These are phyloP conservation scores for Rhamphomyia laevipes DNA, from an alignment of 2,888 invertebrate species.

Conservation along the genomic window DNA sequence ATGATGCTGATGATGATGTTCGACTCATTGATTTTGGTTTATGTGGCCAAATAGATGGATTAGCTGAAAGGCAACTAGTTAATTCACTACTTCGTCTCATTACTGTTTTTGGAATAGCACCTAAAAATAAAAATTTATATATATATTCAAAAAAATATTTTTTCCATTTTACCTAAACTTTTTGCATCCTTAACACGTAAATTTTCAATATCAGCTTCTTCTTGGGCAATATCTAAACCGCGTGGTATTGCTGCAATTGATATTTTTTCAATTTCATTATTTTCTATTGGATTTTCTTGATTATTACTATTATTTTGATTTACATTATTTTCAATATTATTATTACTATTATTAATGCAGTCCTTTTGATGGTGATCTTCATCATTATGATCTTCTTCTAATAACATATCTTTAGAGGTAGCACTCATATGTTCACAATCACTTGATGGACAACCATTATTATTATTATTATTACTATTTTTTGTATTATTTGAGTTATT, in stretches of 20 bases:
- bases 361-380: slow-evolving; percentile 19
- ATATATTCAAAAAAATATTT: not conserved
- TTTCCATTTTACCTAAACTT: not conserved
- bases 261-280: slow-evolving; percentile 12
- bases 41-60: slow-evolving; percentile 38
- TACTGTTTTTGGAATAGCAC: slow-evolving; percentile 27
- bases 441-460: slow-evolving; percentile 38
- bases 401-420: slow-evolving; percentile 57
- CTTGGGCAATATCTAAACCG: not conserved
- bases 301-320: not conserved
- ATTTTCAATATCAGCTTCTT: slow-evolving; percentile 1
- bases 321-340: slow-evolving; percentile 3
- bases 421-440: slow-evolving; percentile 51
- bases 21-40: slow-evolving; percentile 49
- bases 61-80: slow-evolving; percentile 27
- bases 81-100: slow-evolving; percentile 29
- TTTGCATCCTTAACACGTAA: slow-evolving; percentile 8
- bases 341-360: slow-evolving; percentile 18
- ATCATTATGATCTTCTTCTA: slow-evolving; percentile 36
- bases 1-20: slow-evolving; percentile 47
- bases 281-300: slow-evolving; percentile 17
- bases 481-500: slow-evolving; percentile 16
- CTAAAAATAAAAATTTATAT: slow-evolving; percentile 7
- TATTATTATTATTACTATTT: slow-evolving; percentile 36
- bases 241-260: slow-evolving; percentile 3